phyloP scores from a whole-genome alignment of 2,888 invertebrate genomes.

The Pelosia muscerda region DNA sequence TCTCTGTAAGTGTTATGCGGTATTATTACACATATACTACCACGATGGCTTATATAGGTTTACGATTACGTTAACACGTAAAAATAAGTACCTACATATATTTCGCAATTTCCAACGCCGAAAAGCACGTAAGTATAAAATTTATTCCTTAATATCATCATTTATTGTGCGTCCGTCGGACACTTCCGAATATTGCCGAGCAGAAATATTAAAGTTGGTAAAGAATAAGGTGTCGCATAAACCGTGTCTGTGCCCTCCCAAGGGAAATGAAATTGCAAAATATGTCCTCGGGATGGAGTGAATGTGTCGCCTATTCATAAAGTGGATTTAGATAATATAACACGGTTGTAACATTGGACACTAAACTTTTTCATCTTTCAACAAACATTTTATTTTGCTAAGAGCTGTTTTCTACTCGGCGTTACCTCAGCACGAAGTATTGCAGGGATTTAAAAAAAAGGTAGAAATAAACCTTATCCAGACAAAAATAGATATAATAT shows the following conservation, averaged over 20 bases:
- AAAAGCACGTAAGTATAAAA: constrained; percentile 4
- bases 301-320: constrained; percentile 58
- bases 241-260: constrained; percentile 63
- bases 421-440: neutral
- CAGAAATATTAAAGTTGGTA: constrained; percentile 71
- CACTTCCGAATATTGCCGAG: constrained; percentile 66
- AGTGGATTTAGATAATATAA: constrained; percentile 31
- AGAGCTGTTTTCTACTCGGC: neutral
- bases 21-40: no score
- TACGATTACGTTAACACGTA: neutral
- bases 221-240: constrained; percentile 74
- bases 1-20: no score
- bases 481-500: no score
- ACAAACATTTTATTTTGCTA: neutral
- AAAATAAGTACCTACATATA: neutral
- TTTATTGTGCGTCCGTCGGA: constrained; percentile 52
- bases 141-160: constrained; percentile 25
- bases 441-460: no score
- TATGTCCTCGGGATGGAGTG: constrained; percentile 69
- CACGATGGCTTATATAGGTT: neutral
- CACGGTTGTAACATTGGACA: constrained; percentile 26
- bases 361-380: neutral
- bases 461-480: no score
- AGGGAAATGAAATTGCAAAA: constrained; percentile 84
- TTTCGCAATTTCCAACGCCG: neutral